Base-by-base conservation (phyloP, 2,797 vertebrate genomes). In the Chaetophractus vellerosus region DNA sequence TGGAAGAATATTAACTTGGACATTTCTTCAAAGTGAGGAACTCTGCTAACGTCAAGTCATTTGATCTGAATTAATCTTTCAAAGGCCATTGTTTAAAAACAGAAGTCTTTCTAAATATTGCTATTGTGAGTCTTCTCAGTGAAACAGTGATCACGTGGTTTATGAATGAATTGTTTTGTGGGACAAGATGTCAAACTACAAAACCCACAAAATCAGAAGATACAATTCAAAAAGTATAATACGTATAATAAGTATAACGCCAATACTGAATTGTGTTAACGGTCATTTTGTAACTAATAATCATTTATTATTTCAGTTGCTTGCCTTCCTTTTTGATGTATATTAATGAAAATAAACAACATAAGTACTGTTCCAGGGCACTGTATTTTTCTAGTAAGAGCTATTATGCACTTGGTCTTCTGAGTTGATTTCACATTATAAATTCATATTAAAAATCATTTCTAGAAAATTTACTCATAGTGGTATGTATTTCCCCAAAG, bases 1-100 rank as follows among this genome's bases (percentile, higher is more conserved):
- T 92, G 76, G 66, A 95, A 92, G 19, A 82, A 59, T 68, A 55
- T 88, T 95, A 96, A 33, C 75, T 96, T 95, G 80, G 75, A 95
- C 88, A 12, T 16, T 23, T 95, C 63, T 92, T 91, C 94, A 97
- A 96, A 92, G 28, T 86, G 21, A 52, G 74, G 33, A 90, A 45
- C 12, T 94, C 76, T 45, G 69, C 95, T 59, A 79, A 48, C 4
- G 14, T 93, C 79, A 95, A 48, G 50, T 16, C 36, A 79, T 36
- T 86, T 55, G 18, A 81, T 48, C 2, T 8, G 50, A 78, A 81
- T 84, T 18, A 14, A 61, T 38, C 50, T 89, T 92, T 52, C 38
- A 91, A 88, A 92, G 23, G 3, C 26, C n/a, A 90, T 93, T 78
- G 24, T 81, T 5, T 86, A 79, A 55, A 23, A 75, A 93, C 21